Evolutionary conservation across 2,888 invertebrate species (phyloP).

Genomic region (Amphipoea oculea): DNA sequence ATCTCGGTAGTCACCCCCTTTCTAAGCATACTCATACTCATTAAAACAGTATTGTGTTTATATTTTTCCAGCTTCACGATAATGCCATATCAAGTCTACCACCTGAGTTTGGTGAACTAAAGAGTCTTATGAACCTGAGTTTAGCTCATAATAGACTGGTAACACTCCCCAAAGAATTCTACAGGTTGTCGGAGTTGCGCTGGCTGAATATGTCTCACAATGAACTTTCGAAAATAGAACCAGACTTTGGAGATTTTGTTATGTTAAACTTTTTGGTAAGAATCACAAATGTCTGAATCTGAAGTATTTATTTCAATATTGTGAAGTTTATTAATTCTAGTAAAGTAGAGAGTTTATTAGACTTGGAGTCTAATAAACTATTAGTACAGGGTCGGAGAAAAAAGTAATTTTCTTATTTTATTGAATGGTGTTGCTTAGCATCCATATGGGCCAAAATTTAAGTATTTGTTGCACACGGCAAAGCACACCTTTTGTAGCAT

Average conservation of each 20-base stretch:
- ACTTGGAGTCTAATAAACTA: no score
- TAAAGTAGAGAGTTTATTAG: background rate
- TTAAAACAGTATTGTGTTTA: background rate
- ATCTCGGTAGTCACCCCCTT: no score
- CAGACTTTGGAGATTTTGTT: constrained; percentile 94
- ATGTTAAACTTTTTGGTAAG: constrained; percentile 91
- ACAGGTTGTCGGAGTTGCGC: constrained; percentile 92
- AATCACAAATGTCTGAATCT: background rate
- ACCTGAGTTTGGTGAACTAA: constrained; percentile 93
- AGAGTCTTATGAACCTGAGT: constrained; percentile 92
- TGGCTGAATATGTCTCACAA: constrained; percentile 95
- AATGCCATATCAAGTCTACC: constrained; percentile 94
- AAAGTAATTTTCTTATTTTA: no score
- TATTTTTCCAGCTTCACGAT: constrained; percentile 93
- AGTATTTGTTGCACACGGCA: background rate
- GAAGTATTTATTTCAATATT: background rate
- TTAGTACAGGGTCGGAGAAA: background rate
- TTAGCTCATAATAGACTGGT: constrained; percentile 93
- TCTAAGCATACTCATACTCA: background rate
- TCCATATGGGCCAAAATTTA: background rate
- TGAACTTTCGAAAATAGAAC: constrained; percentile 91
- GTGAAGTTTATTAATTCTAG: background rate
- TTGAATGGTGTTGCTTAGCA: background rate
- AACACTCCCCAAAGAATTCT: constrained; percentile 92
- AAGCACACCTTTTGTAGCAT: background rate